Percentiles rank a stretch among this genome's conserved stretches.
Evolutionary conservation across 2,888 invertebrate genomes (phyloP).

Genomic region (Cerastis rubricosa): DNA sequence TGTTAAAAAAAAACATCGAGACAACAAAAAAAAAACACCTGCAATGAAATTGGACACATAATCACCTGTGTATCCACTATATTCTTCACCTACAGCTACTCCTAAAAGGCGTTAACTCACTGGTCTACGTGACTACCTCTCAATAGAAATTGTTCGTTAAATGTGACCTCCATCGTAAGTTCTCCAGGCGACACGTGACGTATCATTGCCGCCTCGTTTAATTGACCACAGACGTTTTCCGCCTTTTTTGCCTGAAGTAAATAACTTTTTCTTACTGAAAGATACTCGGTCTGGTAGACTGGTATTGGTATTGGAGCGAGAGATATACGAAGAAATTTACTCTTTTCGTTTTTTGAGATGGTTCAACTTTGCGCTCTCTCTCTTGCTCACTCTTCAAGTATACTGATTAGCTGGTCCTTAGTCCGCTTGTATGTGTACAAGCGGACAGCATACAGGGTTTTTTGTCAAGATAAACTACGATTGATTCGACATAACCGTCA

Average conservation of each 20-base stretch:
- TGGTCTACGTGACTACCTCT: neutral
- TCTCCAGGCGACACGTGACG: constrained; percentile 40
- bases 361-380: neutral
- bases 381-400: neutral
- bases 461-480: neutral
- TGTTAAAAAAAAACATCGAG: no score
- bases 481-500: neutral
- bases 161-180: constrained; percentile 38
- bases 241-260: constrained; percentile 40
- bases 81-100: neutral
- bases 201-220: constrained; percentile 41
- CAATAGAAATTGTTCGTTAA: constrained; percentile 23
- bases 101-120: neutral
- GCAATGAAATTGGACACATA: neutral
- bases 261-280: constrained; percentile 17
- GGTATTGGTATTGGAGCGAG: neutral
- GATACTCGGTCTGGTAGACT: neutral
- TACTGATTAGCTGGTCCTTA: no score
- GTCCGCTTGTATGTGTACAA: neutral
- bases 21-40: no score
- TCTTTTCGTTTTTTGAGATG: neutral
- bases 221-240: constrained; percentile 51
- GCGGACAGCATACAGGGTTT: no score
- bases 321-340: neutral
- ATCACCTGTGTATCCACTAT: neutral